phyloP scores from a whole-genome alignment of 2,888 invertebrate species.

The Apoda limacodes region DNA sequence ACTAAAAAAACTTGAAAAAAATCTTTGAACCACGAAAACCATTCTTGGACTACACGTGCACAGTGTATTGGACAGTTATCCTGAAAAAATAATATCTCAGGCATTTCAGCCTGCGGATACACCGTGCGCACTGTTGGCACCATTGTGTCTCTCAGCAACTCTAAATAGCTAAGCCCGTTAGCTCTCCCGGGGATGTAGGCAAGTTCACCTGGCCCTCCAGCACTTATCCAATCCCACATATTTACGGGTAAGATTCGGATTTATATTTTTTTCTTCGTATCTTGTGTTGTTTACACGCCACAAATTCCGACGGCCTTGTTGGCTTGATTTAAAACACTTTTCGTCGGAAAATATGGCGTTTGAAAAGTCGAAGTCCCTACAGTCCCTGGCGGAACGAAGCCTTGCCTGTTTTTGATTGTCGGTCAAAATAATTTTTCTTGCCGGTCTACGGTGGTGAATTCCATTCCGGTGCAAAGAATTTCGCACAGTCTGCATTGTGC shows the following conservation, averaged over 20 bases:
- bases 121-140: conserved; percentile 11
- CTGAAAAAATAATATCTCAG: conserved; percentile 12
- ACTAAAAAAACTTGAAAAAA: too few species aligned
- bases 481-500: conserved; percentile 5
- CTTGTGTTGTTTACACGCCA: conserved; percentile 16
- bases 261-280: conserved; percentile 10
- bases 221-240: conserved; percentile 14
- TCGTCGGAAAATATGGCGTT: conserved; percentile 18
- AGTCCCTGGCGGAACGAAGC: conserved; percentile 15
- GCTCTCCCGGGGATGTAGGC: conserved; percentile 2
- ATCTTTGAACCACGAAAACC: too few species aligned
- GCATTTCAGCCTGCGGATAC: conserved; percentile 11
- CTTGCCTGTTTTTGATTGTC: conserved; percentile 11
- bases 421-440: conserved; percentile 7
- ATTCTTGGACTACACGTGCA: conserved; percentile 6
- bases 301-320: conserved; percentile 14
- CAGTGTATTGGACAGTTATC: conserved; percentile 16
- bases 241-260: conserved; percentile 5
- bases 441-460: conserved; percentile 4
- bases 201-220: conserved; percentile 7
- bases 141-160: conserved; percentile 10
- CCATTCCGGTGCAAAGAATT: background rate
- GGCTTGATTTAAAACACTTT: conserved; percentile 13
- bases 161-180: conserved; percentile 5
- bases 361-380: conserved; percentile 17